Conservation (phyloP, 2,888 invertebrate genomes). For the Drosophila anomalata region DNA sequence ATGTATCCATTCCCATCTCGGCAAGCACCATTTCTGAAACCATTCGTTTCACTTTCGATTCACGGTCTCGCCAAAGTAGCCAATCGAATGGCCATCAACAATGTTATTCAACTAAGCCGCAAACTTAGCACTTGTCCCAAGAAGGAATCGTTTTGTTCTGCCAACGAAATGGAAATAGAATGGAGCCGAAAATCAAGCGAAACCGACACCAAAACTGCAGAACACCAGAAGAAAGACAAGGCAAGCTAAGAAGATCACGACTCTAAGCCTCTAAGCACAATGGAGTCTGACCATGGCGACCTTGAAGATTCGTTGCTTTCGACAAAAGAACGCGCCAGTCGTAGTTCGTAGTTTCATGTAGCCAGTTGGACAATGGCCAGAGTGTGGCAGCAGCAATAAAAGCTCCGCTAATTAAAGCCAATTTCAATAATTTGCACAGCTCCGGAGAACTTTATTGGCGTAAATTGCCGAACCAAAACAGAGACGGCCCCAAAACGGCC, state of each 20-base stretch:
- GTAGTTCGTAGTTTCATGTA: constrained; percentile 1
- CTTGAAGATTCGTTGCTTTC: constrained; percentile 65
- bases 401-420: constrained; percentile 74
- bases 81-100: constrained; percentile 39
- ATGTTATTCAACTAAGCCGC: constrained; percentile 35
- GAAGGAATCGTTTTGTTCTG: constrained; percentile 36
- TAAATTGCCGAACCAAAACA: constrained; percentile 58
- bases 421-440: constrained; percentile 68
- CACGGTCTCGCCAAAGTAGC: constrained; percentile 12
- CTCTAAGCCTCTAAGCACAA: constrained; percentile 54
- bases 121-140: constrained; percentile 34
- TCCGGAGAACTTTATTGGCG: constrained; percentile 65
- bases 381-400: constrained; percentile 64
- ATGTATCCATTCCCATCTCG: neutral
- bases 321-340: constrained; percentile 25
- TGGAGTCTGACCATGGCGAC: constrained; percentile 55
- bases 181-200: constrained; percentile 43
- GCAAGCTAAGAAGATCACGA: constrained; percentile 73
- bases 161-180: constrained; percentile 41
- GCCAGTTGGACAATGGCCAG: constrained; percentile 26
- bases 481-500: constrained; percentile 7
- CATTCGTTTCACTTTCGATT: constrained; percentile 52
- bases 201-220: constrained; percentile 27
- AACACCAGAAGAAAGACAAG: constrained; percentile 54
- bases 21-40: neutral